A percentile compares a stretch with the other conserved stretches of the same genome.
Evolutionary conservation across 2,888 invertebrate genomes (phyloP).

Genomic region (Drosophila barbarae): DNA sequence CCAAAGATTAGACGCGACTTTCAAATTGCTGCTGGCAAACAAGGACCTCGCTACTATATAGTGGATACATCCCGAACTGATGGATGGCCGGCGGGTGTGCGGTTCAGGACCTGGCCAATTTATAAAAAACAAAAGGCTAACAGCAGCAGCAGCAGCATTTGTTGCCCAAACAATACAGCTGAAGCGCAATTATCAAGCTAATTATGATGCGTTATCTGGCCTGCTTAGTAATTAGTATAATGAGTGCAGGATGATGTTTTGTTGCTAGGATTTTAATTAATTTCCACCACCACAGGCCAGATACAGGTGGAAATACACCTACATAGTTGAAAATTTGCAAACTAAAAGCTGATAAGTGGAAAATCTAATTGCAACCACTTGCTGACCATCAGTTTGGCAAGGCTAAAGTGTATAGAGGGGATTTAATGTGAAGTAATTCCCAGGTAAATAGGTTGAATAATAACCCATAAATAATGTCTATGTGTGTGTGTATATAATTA

Average conservation of each 20-base stretch:
- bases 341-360: slow-evolving; percentile 17
- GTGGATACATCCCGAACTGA: slow-evolving; percentile 30
- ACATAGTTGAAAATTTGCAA: not conserved
- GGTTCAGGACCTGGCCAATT: slow-evolving; percentile 44
- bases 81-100: slow-evolving; percentile 43
- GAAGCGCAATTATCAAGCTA: slow-evolving; percentile 27
- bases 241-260: slow-evolving; percentile 16
- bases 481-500: slow-evolving; percentile 19
- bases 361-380: slow-evolving; percentile 23
- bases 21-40: slow-evolving; percentile 53
- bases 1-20: slow-evolving; percentile 61
- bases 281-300: not conserved
- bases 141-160: slow-evolving; percentile 3
- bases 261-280: slow-evolving; percentile 23
- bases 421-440: slow-evolving; percentile 12
- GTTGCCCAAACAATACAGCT: not conserved
- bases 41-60: slow-evolving; percentile 5
- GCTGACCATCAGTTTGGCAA: slow-evolving; percentile 16
- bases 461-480: slow-evolving; percentile 5
- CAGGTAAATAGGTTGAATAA: slow-evolving; percentile 11
- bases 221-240: slow-evolving; percentile 41
- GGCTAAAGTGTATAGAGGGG: not conserved
- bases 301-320: not conserved
- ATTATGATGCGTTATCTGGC: slow-evolving; percentile 35
- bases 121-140: slow-evolving; percentile 19